Evolutionary conservation across 2,888 invertebrate genomes (phyloP), one percentile per base, ranked within the genome.

Genomic region (Mythimna albipuncta): DNA sequence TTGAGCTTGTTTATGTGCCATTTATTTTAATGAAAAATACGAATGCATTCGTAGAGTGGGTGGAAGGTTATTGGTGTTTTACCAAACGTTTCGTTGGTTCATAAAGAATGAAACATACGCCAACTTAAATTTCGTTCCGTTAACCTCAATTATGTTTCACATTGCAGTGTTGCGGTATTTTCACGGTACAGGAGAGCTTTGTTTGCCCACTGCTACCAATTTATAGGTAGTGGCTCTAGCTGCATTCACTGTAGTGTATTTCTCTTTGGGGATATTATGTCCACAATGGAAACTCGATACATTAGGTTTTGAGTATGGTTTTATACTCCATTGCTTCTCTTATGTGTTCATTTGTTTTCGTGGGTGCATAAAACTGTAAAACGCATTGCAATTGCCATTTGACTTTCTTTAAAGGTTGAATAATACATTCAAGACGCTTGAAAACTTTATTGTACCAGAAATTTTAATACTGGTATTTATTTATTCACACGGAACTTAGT

Each of bases 131-230:
- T 87, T 81, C 77, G 81, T 83, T 85, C 64, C 75, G 77, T 77
- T 82, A 86, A 81, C 88, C 85, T 86, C 87, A 88, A 90, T 90
- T 89, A 87, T 84, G 86, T 87, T 85, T 82, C 82, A 76, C 85
- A 85, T 86, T 86, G 84, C 87, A 82, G 82, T 83, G 83, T 80
- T 83, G 86, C 87, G 77, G 86, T 90, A 86, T 89, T 87, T 86
- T 84, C 81, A 79, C 81, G 82, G 83, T 85, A 88, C 85, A 88
- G 86, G 85, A 84, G 85, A 84, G 82, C 83, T 85, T 88, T 89
- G 86, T 91, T 87, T 83, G 82, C 83, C 79, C 76, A 77, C 82
- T 82, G 77, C 79, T 80, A 74, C 77, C 87, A 89, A 88, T 89
- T 88, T 86, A 87, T 78, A 79, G 79, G 85, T 65, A 75, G 73